These are phyloP conservation scores for Thalassoma bifasciatum DNA, from an alignment of 2,113 vertebrate genomes.

Conservation along the genomic window DNA sequence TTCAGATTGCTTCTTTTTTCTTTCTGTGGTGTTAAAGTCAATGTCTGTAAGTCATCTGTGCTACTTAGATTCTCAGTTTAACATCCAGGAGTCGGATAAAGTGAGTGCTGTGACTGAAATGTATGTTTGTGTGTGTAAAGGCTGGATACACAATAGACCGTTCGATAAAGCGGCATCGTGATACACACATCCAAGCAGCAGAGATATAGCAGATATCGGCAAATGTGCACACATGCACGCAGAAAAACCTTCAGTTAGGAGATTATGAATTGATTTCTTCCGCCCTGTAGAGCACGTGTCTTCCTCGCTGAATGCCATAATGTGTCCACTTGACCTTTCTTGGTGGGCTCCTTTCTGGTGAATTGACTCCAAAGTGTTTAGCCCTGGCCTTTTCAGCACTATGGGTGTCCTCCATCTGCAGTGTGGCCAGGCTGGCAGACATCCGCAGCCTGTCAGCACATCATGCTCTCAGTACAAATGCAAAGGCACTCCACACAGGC, in stretches of 20 bases:
- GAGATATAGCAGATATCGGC: constrained; percentile 50
- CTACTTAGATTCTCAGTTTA: constrained; percentile 67
- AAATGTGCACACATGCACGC: constrained; percentile 26
- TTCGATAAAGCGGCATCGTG: constrained; percentile 65
- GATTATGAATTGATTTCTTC: constrained; percentile 84
- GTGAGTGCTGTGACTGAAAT: constrained; percentile 59
- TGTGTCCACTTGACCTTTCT: constrained; percentile 82
- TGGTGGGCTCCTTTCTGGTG: constrained; percentile 71
- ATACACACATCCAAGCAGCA: constrained; percentile 66
- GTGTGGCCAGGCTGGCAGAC: constrained; percentile 69
- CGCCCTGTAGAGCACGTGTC: constrained; percentile 74
- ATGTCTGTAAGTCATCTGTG: constrained; percentile 29
- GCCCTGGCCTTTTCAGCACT: constrained; percentile 82
- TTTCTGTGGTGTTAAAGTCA: constrained; percentile 28
- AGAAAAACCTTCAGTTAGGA: constrained; percentile 77
- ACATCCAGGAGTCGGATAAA: constrained; percentile 45
- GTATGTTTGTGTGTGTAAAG: constrained; percentile 61
- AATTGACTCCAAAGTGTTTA: constrained; percentile 82
- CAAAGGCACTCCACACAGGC: constrained; percentile 9
- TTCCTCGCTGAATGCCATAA: constrained; percentile 73
- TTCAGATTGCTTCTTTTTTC: constrained; percentile 55
- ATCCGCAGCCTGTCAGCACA: constrained; percentile 65
- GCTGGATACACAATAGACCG: constrained; percentile 74
- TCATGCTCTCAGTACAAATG: constrained; percentile 35
- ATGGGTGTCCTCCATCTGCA: constrained; percentile 70